A percentile compares a stretch with the other conserved stretches of the same genome.
Conservation (phyloP, 1,140 invertebrate species). For the Holotrichia oblita region DNA sequence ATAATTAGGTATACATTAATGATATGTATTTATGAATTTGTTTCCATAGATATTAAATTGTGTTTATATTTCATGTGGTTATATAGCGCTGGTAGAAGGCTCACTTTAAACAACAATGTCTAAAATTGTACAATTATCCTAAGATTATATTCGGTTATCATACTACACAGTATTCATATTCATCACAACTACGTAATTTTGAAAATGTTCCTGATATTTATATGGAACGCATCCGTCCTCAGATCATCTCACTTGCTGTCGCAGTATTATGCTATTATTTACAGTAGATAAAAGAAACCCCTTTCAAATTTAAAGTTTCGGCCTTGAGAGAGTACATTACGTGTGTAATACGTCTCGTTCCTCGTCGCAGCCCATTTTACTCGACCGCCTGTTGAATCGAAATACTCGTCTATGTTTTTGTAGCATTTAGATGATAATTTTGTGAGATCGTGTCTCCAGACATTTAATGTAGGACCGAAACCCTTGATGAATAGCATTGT, state of each 20-base stretch:
- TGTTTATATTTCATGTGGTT: too few relatives aligned
- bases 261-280: constrained; percentile 12
- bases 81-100: too few relatives aligned
- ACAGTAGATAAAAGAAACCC: constrained; percentile 32
- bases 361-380: constrained; percentile 18
- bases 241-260: constrained; percentile 5
- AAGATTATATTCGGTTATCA: too few relatives aligned
- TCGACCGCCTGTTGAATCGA: constrained; percentile 21
- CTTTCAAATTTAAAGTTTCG: constrained; percentile 14
- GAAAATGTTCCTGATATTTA: not conserved
- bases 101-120: too few relatives aligned
- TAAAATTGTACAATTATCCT: too few relatives aligned
- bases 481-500: constrained; percentile 18
- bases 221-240: not conserved
- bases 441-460: constrained; percentile 14
- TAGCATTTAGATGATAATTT: constrained; percentile 35
- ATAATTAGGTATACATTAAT: too few relatives aligned
- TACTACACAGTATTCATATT: too few relatives aligned
- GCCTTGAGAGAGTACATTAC: not conserved
- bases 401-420: constrained; percentile 2
- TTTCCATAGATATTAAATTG: too few relatives aligned
- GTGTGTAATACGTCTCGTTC: not conserved
- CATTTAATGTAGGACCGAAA: not conserved
- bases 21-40: too few relatives aligned
- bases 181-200: not conserved